Conservation (phyloP, 2,113 vertebrate species). For the Ascaphus truei region DNA sequence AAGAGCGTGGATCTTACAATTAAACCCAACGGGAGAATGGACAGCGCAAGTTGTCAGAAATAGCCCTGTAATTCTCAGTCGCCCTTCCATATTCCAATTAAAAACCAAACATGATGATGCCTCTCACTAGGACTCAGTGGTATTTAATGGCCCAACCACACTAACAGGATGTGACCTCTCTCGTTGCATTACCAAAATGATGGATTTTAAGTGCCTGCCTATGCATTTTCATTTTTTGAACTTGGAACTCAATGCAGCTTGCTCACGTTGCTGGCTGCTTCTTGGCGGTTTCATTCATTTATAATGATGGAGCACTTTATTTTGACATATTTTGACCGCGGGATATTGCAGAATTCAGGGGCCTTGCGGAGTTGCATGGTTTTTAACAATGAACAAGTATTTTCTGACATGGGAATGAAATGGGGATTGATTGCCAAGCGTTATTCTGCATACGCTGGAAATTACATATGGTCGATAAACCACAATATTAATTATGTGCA, state of each 20-base stretch:
- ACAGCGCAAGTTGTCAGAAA: background rate
- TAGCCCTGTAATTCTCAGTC: constrained; percentile 35
- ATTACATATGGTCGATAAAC: too few species aligned
- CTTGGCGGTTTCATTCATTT: constrained; percentile 43
- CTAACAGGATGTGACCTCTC: constrained; percentile 54
- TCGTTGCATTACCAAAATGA: constrained; percentile 42
- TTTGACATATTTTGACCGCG: background rate
- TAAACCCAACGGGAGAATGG: background rate
- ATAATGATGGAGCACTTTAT: constrained; percentile 28
- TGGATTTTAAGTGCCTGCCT: constrained; percentile 38
- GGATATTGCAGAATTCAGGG: too few species aligned
- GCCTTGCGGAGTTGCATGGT: too few species aligned
- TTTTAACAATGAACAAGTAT: too few species aligned
- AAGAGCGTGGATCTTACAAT: background rate
- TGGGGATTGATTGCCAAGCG: too few species aligned
- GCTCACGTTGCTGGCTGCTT: constrained; percentile 43
- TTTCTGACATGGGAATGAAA: too few species aligned
- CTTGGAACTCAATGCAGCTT: constrained; percentile 28
- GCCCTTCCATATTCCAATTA: constrained; percentile 42
- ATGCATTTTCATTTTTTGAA: constrained; percentile 32
- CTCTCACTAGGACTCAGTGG: constrained; percentile 39
- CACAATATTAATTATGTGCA: too few species aligned
- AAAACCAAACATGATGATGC: constrained; percentile 45
- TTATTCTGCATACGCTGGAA: too few species aligned
- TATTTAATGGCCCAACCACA: constrained; percentile 42